These are phyloP conservation scores for Brachionus angularis DNA, from an alignment of 1,140 invertebrate species.

Conservation along the genomic window DNA sequence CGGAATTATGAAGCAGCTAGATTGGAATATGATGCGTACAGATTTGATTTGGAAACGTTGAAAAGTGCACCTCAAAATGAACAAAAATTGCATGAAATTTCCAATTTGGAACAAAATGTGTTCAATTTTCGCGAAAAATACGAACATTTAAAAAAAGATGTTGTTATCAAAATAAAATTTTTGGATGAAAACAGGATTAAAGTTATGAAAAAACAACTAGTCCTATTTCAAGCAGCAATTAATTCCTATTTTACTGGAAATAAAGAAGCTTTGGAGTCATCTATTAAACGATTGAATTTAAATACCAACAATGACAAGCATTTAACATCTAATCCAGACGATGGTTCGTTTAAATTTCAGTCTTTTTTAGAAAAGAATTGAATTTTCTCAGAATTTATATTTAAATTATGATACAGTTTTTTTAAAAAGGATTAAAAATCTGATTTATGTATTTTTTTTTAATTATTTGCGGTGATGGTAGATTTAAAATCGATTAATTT, in stretches of 20 bases:
- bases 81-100: constrained; percentile 56
- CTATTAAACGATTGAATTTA: constrained; percentile 95
- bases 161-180: constrained; percentile 89
- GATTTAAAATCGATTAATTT: too few species aligned
- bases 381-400: constrained; percentile 6
- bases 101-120: constrained; percentile 76
- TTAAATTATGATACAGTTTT: neutral
- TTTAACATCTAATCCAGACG: constrained; percentile 30
- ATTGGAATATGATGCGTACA: constrained; percentile 93
- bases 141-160: constrained; percentile 82
- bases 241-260: constrained; percentile 94
- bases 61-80: constrained; percentile 45
- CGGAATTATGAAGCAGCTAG: constrained; percentile 85
- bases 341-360: constrained; percentile 25
- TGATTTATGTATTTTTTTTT: too few species aligned
- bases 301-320: constrained; percentile 63
- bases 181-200: constrained; percentile 94
- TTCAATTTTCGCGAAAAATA: constrained; percentile 79
- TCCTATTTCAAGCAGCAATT: constrained; percentile 90
- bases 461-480: too few species aligned
- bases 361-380: constrained; percentile 39
- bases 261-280: constrained; percentile 81
- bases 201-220: constrained; percentile 93
- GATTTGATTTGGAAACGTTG: constrained; percentile 78
- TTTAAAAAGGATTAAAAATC: neutral